A percentile compares a stretch with the other conserved stretches of the same genome.
These are phyloP conservation scores for Tribolium castaneum DNA, from an alignment of 1,140 invertebrate genomes.

Conservation along the genomic window DNA sequence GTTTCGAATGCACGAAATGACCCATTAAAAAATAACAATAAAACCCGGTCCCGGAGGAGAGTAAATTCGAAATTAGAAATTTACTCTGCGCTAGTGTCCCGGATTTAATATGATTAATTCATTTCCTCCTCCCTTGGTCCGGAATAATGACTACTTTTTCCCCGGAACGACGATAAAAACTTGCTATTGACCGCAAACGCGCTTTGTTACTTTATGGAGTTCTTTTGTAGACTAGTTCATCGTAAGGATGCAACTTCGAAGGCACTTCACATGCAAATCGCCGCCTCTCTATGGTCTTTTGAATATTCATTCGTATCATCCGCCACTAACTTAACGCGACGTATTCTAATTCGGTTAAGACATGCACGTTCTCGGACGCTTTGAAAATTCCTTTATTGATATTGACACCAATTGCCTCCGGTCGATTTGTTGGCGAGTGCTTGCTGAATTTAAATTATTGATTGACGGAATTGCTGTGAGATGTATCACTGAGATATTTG, in stretches of 20 bases:
- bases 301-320: constrained; percentile 56
- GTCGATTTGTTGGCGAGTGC: constrained; percentile 4
- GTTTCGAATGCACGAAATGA: constrained; percentile 5
- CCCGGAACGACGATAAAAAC: constrained; percentile 32
- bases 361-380: constrained; percentile 17
- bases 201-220: constrained; percentile 44
- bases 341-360: constrained; percentile 52
- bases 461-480: constrained; percentile 18
- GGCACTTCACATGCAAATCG: constrained; percentile 56
- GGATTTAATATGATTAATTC: constrained; percentile 40
- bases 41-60: constrained; percentile 1
- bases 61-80: constrained; percentile 26
- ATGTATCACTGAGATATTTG: constrained; percentile 25
- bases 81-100: constrained; percentile 3
- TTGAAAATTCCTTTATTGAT: constrained; percentile 25
- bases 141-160: constrained; percentile 43
- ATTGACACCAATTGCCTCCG: constrained; percentile 24
- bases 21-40: constrained; percentile 37
- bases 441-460: constrained; percentile 25
- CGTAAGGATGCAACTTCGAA: constrained; percentile 48
- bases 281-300: constrained; percentile 26
- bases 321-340: constrained; percentile 46
- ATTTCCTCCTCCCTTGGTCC: constrained; percentile 18
- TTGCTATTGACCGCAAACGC: constrained; percentile 47
- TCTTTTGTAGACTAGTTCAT: constrained; percentile 48